phyloP scores from a whole-genome alignment of 2,113 vertebrate species.

The Pedetes capensis region DNA sequence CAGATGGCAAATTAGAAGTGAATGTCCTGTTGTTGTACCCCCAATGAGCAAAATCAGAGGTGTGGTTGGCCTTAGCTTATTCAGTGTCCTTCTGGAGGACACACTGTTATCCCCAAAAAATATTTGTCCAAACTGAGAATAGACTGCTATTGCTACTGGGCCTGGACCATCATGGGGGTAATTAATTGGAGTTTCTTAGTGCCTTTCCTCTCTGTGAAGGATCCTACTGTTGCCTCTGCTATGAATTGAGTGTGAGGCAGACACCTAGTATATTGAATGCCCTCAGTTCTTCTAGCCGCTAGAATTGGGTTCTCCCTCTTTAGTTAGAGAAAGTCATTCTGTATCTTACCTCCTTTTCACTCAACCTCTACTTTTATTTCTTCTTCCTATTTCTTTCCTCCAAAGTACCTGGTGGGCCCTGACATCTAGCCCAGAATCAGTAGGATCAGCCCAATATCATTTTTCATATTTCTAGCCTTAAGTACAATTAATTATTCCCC shows the following conservation, averaged over 20 bases:
- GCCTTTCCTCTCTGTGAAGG: neutral
- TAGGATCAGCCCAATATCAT: neutral
- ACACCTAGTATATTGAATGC: neutral
- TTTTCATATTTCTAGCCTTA: neutral
- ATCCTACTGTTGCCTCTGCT: neutral
- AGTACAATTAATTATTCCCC: neutral
- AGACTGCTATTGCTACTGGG: neutral
- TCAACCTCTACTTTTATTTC: neutral
- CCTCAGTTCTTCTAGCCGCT: conserved; percentile 11
- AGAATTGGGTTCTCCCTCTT: neutral
- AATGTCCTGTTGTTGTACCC: neutral
- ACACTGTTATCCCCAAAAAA: neutral
- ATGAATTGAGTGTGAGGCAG: neutral
- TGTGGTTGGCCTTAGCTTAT: neutral
- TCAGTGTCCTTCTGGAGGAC: neutral
- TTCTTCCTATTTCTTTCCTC: conserved; percentile 4
- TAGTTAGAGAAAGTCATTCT: neutral
- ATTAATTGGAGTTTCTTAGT: neutral
- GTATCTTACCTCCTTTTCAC: neutral
- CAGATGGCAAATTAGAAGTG: conserved; percentile 17
- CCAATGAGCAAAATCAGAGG: neutral
- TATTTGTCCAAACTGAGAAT: neutral
- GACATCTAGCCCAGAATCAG: neutral
- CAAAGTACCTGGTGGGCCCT: neutral
- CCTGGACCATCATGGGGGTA: neutral